phyloP scores from a whole-genome alignment of 35 echinoderm and acorn worm genomes.

The Holothuria glaberrima region DNA sequence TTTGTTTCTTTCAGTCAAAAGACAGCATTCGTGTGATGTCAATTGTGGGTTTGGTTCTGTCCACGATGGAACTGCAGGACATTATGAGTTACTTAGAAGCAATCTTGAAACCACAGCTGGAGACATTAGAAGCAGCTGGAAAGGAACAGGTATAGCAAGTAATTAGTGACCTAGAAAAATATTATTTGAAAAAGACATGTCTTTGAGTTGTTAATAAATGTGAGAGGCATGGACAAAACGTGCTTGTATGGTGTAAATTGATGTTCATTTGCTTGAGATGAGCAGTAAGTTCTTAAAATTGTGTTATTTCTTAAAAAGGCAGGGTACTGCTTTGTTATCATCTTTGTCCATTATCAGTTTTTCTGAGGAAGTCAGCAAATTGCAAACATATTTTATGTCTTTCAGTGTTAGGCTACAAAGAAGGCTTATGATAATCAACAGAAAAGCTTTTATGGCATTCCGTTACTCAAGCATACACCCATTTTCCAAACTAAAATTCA shows the following conservation, averaged over 20 bases:
- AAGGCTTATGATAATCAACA: too few species aligned
- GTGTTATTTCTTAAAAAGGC: too few species aligned
- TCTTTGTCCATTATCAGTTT: background rate
- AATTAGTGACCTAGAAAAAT: too few species aligned
- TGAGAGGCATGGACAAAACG: background rate
- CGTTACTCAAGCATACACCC: background rate
- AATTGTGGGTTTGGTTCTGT: constrained; percentile 79
- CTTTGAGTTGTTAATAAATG: too few species aligned
- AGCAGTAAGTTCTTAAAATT: background rate
- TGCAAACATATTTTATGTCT: too few species aligned
- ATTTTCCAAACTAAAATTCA: background rate
- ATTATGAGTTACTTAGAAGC: constrained; percentile 92
- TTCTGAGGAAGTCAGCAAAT: background rate
- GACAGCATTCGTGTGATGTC: constrained; percentile 94
- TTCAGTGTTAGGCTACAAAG: too few species aligned
- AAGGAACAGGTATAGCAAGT: constrained; percentile 79
- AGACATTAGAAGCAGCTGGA: constrained; percentile 71
- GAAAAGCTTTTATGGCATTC: too few species aligned
- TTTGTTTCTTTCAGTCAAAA: constrained; percentile 76
- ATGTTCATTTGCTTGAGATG: too few species aligned
- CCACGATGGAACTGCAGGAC: constrained; percentile 77
- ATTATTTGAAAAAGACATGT: too few species aligned
- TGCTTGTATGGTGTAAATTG: background rate
- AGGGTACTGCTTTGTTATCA: too few species aligned
- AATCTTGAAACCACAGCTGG: constrained; percentile 80